Evolutionary conservation across 2,797 vertebrate genomes (phyloP), one percentile per base, ranked within the genome.

Genomic region (Staurois parvus): DNA sequence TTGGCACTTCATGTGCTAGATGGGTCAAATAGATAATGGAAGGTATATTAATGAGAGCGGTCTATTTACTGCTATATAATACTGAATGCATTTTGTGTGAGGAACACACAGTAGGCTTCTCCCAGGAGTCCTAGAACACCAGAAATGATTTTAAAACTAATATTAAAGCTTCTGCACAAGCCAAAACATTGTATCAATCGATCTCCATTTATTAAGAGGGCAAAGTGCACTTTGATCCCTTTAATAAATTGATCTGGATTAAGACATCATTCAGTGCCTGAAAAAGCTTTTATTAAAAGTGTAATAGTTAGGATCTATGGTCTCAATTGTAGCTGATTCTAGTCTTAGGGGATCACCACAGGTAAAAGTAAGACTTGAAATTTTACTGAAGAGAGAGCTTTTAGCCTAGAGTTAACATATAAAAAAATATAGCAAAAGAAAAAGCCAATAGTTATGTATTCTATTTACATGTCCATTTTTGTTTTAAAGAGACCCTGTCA

Each of bases 201-300:
- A 79, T 79, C 42, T 32, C 34, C 28, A 68, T 68, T 79, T 79
- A 79, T 79, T 52, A 79, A 66, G 42, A 52, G 77, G 7, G 19
- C 0, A 12, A 75, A 69, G 78, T 70, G 17, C 67, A 70, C 42
- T 26, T 70, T 79, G 68, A 79, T 79, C 66, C 66, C 42, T 69
- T 70, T 79, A 79, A 70, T 79, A 70, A 79, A 79, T 79, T 29
- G 48, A 79, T 24, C 29, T 62, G 64, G 66, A 69, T 79, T 52
- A 56, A 79, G 66, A 34, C 24, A 32, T 45, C 29, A 56, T 68
- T 48, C 40, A 68, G 37, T 29, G 42, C 28, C 28, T n/a, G 19
- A 79, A 56, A 79, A 52, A 30, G 37, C 37, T n/a, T 79, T 68
- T 77, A 48, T 32, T 79, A 70, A 69, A 52, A 79, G 66, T 70